A percentile compares a stretch with the other conserved stretches of the same genome.
phyloP scores from a whole-genome alignment of 2,888 invertebrate species.

The Alviniconcha strummeri region DNA sequence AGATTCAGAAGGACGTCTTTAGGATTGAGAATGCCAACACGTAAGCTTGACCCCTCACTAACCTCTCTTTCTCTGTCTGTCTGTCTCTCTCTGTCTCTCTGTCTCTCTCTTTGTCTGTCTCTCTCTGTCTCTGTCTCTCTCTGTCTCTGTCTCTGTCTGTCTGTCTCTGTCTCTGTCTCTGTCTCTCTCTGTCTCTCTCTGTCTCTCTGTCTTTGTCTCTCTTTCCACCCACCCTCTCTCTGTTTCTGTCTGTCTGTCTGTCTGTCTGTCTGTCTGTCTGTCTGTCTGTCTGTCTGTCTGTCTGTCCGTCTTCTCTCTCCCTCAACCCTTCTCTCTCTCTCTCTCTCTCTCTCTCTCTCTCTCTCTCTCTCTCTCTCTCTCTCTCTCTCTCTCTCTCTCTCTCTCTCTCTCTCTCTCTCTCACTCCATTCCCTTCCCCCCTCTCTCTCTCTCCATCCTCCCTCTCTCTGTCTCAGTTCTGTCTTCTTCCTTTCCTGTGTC shows the following conservation, averaged over 20 bases:
- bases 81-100: neutral
- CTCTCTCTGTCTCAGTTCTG: no score
- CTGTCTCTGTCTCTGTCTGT: neutral
- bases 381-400: neutral
- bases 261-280: neutral
- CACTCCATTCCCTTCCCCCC: neutral
- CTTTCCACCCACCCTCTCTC: neutral
- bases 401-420: neutral
- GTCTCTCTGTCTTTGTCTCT: no score
- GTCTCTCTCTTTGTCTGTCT: neutral
- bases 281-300: no score
- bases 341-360: neutral
- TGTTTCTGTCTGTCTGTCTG: neutral
- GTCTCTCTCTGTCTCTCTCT: no score
- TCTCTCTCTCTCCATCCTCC: neutral
- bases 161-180: no score
- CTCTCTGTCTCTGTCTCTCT: conserved; percentile 11
- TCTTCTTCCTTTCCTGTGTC: no score
- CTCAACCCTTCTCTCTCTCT: neutral
- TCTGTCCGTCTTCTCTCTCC: neutral
- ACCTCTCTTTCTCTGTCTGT: neutral
- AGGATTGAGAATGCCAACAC: neutral
- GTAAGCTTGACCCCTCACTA: neutral
- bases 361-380: neutral
- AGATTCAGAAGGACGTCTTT: neutral